These are phyloP conservation scores for Trissolcus japonicus DNA, from an alignment of 2,888 invertebrate genomes.

Conservation along the genomic window DNA sequence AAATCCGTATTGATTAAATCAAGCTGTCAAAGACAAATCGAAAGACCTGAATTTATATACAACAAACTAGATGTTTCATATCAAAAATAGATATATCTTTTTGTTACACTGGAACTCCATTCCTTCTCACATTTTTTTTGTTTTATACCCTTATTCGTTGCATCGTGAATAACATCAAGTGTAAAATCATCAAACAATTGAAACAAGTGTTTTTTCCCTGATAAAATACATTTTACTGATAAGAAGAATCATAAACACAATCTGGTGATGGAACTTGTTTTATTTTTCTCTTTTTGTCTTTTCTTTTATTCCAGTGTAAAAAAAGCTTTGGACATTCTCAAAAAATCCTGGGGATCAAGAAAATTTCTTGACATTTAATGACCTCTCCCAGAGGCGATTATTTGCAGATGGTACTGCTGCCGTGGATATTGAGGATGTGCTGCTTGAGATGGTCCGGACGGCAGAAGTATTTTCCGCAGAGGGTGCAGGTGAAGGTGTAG, in stretches of 20 bases:
- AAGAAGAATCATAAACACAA: background rate
- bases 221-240: background rate
- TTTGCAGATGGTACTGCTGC: conserved; percentile 69
- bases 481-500: conserved; percentile 75
- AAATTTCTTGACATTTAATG: no score
- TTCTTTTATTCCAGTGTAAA: conserved; percentile 18
- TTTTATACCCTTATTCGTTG: no score
- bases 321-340: conserved; percentile 1
- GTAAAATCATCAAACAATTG: no score
- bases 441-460: conserved; percentile 76
- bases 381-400: conserved; percentile 49
- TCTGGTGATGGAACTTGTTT: background rate
- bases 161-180: no score
- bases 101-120: conserved; percentile 17
- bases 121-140: no score
- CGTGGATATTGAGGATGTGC: conserved; percentile 76
- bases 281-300: no score
- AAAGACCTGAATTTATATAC: conserved; percentile 22
- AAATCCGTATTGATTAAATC: conserved; percentile 9
- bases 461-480: conserved; percentile 75
- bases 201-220: background rate
- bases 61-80: conserved; percentile 29
- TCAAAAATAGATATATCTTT: conserved; percentile 47
- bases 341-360: no score
- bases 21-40: conserved; percentile 8